A percentile compares a stretch with the other conserved stretches of the same genome.
These are phyloP conservation scores for Cercopithecus neglectus DNA, from an alignment of 2,797 vertebrate genomes.

Conservation along the genomic window DNA sequence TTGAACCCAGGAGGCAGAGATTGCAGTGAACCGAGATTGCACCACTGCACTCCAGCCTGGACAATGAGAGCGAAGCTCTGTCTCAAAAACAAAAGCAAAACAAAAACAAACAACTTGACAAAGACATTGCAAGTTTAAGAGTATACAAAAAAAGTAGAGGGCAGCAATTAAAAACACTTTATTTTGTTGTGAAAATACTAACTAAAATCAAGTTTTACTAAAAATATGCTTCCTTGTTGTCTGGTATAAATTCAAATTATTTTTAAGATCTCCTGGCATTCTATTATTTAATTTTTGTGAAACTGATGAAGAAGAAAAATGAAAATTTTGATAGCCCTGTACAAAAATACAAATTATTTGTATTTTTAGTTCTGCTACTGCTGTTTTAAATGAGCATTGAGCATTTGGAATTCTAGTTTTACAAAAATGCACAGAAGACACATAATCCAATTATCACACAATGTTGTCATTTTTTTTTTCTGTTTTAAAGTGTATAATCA, in stretches of 20 bases:
- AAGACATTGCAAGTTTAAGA: not conserved
- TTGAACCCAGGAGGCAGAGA: rapidly evolving
- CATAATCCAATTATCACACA: not conserved
- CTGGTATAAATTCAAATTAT: not conserved
- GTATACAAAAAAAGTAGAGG: not conserved
- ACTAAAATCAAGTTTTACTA: not conserved
- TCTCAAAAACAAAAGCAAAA: not conserved
- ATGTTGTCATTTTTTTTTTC: not conserved
- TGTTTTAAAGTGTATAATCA: not conserved
- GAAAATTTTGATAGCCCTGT: not conserved
- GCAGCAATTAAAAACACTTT: not conserved
- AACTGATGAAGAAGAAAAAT: not conserved
- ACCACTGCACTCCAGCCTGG: not conserved
- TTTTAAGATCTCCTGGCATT: not conserved
- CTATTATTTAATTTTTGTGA: not conserved
- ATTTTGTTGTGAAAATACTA: not conserved
- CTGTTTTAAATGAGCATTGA: not conserved
- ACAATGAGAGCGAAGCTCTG: not conserved
- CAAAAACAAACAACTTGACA: not conserved
- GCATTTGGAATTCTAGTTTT: not conserved
- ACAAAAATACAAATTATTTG: not conserved
- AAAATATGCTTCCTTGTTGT: not conserved
- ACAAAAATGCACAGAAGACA: not conserved
- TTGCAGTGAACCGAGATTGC: not conserved
- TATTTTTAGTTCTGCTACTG: not conserved